phyloP scores from a whole-genome alignment of 1,140 invertebrate genomes.

The Diachasma alloeum region DNA sequence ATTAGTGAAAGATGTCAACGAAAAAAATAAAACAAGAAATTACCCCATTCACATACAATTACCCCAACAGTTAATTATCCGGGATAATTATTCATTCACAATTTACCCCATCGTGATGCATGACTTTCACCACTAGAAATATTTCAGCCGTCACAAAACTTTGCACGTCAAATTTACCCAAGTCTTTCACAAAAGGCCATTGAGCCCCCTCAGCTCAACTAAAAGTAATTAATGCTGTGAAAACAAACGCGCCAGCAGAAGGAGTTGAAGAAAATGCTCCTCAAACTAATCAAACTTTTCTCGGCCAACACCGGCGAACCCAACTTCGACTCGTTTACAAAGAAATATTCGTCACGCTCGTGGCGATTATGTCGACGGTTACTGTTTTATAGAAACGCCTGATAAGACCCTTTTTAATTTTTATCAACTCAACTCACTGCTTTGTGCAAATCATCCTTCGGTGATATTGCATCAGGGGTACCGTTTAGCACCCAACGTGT shows the following conservation, averaged over 20 bases:
- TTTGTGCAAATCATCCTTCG: conserved; percentile 59
- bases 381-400: not conserved
- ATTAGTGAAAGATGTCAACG: too few relatives aligned
- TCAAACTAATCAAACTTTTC: not conserved
- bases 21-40: too few relatives aligned
- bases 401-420: not conserved
- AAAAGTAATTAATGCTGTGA: conserved; percentile 5
- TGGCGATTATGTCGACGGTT: not conserved
- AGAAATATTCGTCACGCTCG: not conserved
- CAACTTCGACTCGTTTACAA: not conserved
- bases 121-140: not conserved
- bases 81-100: not conserved
- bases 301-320: not conserved
- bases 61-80: not conserved
- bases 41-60: not conserved
- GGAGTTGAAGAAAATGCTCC: not conserved
- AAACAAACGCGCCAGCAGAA: not conserved
- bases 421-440: not conserved
- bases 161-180: not conserved
- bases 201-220: not conserved
- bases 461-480: conserved; percentile 27
- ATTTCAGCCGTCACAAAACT: conserved; percentile 1
- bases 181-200: not conserved
- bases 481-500: conserved; percentile 31
- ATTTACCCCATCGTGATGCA: not conserved